These are phyloP conservation scores for Scatophagus argus DNA, from an alignment of 2,113 vertebrate genomes.

Conservation along the genomic window DNA sequence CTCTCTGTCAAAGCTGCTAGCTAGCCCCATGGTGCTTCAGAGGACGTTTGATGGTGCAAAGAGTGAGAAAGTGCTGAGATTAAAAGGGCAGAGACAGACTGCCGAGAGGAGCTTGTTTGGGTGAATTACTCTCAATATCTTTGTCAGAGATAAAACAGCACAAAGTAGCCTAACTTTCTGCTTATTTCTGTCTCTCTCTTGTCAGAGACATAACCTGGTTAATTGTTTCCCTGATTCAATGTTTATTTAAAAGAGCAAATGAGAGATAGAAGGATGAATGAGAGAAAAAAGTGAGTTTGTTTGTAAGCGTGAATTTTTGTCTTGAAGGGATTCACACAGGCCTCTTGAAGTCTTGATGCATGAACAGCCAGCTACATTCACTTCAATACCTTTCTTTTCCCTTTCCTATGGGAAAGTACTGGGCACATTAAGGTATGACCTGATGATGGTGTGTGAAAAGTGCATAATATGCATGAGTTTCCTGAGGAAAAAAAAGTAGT, in stretches of 20 bases:
- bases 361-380: neutral
- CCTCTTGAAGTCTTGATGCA: neutral
- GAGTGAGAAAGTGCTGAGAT: neutral
- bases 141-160: conserved; percentile 17
- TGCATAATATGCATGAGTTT: too few species aligned
- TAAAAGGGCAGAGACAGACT: neutral
- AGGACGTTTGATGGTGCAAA: conserved; percentile 23
- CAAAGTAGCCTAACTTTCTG: neutral
- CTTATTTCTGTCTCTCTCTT: neutral
- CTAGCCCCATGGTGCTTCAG: conserved; percentile 17
- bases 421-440: too few species aligned
- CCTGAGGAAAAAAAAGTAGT: too few species aligned
- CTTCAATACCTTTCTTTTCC: neutral
- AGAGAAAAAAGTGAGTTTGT: neutral
- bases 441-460: too few species aligned
- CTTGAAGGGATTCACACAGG: neutral
- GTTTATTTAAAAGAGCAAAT: neutral
- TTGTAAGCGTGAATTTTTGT: neutral
- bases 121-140: conserved; percentile 28
- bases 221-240: conserved; percentile 3
- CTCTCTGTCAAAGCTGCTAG: conserved; percentile 35
- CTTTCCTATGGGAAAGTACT: too few species aligned
- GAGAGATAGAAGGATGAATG: neutral
- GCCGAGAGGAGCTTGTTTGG: conserved; percentile 31
- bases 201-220: neutral